phyloP scores from a whole-genome alignment of 1,140 invertebrate genomes.

The Chymomyza costata region DNA sequence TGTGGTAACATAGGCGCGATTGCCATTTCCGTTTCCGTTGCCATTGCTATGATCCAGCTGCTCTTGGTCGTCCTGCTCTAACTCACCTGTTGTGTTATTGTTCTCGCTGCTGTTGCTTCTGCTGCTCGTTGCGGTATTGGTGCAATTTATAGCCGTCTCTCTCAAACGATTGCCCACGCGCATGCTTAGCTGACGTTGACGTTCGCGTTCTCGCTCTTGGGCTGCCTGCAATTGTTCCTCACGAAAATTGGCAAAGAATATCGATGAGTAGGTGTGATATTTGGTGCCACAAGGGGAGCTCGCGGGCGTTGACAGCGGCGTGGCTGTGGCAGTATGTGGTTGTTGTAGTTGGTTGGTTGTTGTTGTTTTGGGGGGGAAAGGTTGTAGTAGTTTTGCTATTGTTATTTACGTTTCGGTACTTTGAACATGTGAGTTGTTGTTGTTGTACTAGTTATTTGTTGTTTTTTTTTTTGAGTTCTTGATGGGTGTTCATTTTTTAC shows the following conservation, averaged over 20 bases:
- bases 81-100: too few species aligned
- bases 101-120: constrained; percentile 24
- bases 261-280: constrained; percentile 71
- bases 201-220: constrained; percentile 33
- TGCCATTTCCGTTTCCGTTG: constrained; percentile 62
- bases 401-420: constrained; percentile 73
- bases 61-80: too few species aligned
- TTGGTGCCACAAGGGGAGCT: constrained; percentile 71
- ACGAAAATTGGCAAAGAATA: constrained; percentile 73
- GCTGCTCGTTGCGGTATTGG: constrained; percentile 21
- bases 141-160: constrained; percentile 69
- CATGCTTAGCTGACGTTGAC: constrained; percentile 53
- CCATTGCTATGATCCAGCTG: constrained; percentile 50
- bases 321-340: constrained; percentile 57
- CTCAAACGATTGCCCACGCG: constrained; percentile 57
- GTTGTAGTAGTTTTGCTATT: constrained; percentile 74
- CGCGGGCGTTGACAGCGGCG: constrained; percentile 68
- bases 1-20: constrained; percentile 63
- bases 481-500: constrained; percentile 59
- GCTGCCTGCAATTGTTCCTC: constrained; percentile 60
- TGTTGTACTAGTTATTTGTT: constrained; percentile 30
- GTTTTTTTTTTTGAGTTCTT: constrained; percentile 23
- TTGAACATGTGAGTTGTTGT: constrained; percentile 60
- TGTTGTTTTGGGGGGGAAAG: constrained; percentile 47
- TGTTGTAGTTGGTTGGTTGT: constrained; percentile 32